A percentile compares a stretch with the other conserved stretches of the same genome.
phyloP scores from a whole-genome alignment of 1,140 invertebrate species.

The Steinernema khuongi region DNA sequence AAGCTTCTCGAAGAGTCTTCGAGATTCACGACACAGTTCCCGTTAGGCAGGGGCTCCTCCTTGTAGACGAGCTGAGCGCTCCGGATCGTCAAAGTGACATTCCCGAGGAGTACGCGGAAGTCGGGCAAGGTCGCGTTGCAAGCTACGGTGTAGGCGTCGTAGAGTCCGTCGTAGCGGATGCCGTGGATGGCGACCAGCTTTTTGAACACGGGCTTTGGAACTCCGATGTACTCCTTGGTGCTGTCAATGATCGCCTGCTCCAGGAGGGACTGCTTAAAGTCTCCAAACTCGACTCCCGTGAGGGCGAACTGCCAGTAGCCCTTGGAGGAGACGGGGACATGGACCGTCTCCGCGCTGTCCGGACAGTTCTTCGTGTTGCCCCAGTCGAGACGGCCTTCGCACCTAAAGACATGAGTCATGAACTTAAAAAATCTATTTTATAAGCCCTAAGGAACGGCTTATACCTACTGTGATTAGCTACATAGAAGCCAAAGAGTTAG shows the following conservation, averaged over 20 bases:
- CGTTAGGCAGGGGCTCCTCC: not conserved
- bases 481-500: too few relatives aligned
- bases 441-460: too few relatives aligned
- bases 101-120: not conserved
- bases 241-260: not conserved
- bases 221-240: not conserved
- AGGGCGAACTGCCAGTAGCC: not conserved
- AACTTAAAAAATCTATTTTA: too few relatives aligned
- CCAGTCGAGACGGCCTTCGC: constrained; percentile 1
- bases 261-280: not conserved
- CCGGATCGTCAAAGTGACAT: not conserved
- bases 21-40: not conserved
- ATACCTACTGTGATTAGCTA: too few relatives aligned
- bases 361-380: not conserved
- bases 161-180: not conserved
- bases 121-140: not conserved
- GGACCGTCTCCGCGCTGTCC: not conserved
- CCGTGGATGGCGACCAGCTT: not conserved
- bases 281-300: not conserved
- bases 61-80: not conserved
- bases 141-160: not conserved
- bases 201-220: not conserved
- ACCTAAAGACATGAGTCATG: too few relatives aligned
- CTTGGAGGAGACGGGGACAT: not conserved
- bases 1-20: not conserved